phyloP scores from a whole-genome alignment of 2,113 vertebrate genomes.

The Phyllostomus discolor region DNA sequence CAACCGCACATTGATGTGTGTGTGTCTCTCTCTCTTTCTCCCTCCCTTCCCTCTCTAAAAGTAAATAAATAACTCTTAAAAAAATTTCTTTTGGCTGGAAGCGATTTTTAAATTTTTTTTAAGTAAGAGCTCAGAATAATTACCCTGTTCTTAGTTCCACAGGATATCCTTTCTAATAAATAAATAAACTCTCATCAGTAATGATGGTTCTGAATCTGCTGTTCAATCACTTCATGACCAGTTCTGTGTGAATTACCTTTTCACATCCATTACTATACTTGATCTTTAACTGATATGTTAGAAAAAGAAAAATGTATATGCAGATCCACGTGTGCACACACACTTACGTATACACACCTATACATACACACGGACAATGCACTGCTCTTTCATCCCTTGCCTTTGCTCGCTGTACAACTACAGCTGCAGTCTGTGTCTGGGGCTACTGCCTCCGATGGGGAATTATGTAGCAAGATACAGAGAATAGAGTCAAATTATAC shows the following conservation, averaged over 20 bases:
- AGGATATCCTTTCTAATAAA: not conserved
- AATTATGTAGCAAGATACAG: not conserved
- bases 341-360: not conserved
- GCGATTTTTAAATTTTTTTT: not conserved
- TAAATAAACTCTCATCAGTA: not conserved
- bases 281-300: not conserved
- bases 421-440: not conserved
- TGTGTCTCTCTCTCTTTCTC: too few species aligned
- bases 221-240: not conserved
- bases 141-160: not conserved
- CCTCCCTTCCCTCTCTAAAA: too few species aligned
- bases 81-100: not conserved
- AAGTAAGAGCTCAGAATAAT: not conserved
- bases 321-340: not conserved
- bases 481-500: slow-evolving; percentile 27
- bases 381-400: not conserved
- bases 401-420: not conserved
- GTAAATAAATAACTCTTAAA: not conserved
- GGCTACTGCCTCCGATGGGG: not conserved
- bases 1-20: too few species aligned
- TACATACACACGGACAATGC: not conserved
- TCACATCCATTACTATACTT: not conserved
- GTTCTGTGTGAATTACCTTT: not conserved
- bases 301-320: not conserved
- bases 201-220: not conserved